Evolutionary conservation across 2,888 invertebrate species (phyloP), one percentile per base, ranked within the genome.

Genomic region (Morpho achilles): DNA sequence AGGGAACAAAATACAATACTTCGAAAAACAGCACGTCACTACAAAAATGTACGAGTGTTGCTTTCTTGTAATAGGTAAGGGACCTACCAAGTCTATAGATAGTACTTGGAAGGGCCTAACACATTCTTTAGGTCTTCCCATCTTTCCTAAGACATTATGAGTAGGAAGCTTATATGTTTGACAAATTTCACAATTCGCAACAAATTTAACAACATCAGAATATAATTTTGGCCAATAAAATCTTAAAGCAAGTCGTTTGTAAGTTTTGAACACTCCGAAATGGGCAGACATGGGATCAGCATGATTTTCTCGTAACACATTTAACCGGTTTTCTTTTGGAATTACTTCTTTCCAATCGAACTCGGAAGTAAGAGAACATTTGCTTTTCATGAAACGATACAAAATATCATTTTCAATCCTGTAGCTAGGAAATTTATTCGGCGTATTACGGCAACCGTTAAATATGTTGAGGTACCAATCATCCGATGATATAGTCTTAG

Each of bases 231-330:
- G 61, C 62, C 60, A 62, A 23, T 44, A 65, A 41, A 56, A 63
- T 7, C 39, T 49, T 39, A 62, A 23, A 7, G 41, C 10, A 9
- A 68, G 7, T 2, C 68, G 59, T 22, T 63, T 64, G 43, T 67
- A 64, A 1, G 68, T 71, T 59, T 70, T 69, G 52, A 65, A 65
- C 32, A 67, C 65, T 2, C 69, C 59, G n/a, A 59, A 23, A 56
- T 64, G 59, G 45, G 60, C 54, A 40, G 58, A 8, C 45, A 55
- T 51, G 60, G 58, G 64, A 7, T 54, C 61, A 51, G 54, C 50
- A 58, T 56, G 65, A 46, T 63, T 63, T 43, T 65, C 16, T 8
- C 7, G 8, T 8, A 64, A 48, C 0, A 64, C 48, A 2, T 56
- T 32, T 9, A 10, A 32, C 22, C 59, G 57, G 16, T n/a, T n/a